Evolutionary conservation across 2,113 vertebrate genomes (phyloP), one percentile per base, ranked within the genome.

Genomic region (Elephantulus edwardii): DNA sequence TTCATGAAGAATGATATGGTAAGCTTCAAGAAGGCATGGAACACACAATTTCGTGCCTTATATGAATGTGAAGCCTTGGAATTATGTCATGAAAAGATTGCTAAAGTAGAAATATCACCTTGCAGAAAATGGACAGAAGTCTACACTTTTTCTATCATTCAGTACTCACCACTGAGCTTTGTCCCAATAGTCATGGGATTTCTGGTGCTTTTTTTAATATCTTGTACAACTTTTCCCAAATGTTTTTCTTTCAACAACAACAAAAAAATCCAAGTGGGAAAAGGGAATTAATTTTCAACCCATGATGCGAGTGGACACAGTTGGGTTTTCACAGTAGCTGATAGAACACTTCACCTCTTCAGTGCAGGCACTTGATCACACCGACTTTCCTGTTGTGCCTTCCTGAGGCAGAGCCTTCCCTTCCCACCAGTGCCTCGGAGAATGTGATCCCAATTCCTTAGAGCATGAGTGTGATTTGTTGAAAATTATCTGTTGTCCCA

Each of bases 401-500:
- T 75, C 84, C 77, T 42, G 48, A 54, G 48, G 56, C 90, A 81
- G 44, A 96, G 81, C 6, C 35, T 19, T 64, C 62, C 94, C 70
- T 86, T 95, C 95, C 90, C 89, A 95, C 83, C 9, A 89, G 38
- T 58, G 92, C 50, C 93, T 93, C 70, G 44, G 92, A 74, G 44
- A 95, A 94, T 50, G 52, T 74, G 44, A 89, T 56, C 85, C 66
- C 60, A 85, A 30, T 93, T 93, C 95, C 89, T 91, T 80, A 60
- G 79, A 70, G 78, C 40, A 60, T 2, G 11, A 62, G 84, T 92
- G 89, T 79, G 82, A 94, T 92, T 91, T 95, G 94, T 85, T 96
- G 94, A 96, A 95, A 96, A 68, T 74, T 93, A 92, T 96, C 76
- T 92, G 17, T 35, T 66, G 30, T 93, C 56, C 94, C 80, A 81